Base-by-base conservation (phyloP, 2,797 vertebrate species). In the Coranthus polyacanthus region DNA sequence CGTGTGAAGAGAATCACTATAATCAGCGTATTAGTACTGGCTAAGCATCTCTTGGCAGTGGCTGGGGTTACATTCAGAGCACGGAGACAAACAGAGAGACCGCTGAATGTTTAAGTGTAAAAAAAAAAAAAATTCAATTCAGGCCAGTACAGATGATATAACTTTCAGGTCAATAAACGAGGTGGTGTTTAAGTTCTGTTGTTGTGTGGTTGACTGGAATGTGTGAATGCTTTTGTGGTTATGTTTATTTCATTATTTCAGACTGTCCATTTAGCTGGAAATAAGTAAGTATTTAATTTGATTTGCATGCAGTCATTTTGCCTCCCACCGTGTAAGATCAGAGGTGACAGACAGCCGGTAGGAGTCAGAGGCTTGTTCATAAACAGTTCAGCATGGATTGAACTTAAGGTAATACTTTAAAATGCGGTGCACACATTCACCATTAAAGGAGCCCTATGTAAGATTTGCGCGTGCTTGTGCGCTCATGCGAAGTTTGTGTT, bases 11-110 rank as follows among this genome's bases (percentile, higher is more conserved):
- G 21, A 61, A 49, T 53, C 24, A 20, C 26, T 9, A 39, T 44
- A 50, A 29, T 26, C 39, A 5, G 16, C 37, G 8, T 34, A 41
- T 50, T 16, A 39, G 3, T 49, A 34, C 43, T 16, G 26, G 10
- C 12, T 16, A 16, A 60, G 38, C 7, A 4, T 12, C 9, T 26
- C 5, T 34, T 2, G 20, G 24, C 16, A 16, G 26, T 44, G 34
- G 60, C 17, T 22, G 41, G 6, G 13, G 42, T 18, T 63, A 36
- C 17, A 16, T 41, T 66, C 37, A 57, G 21, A 34, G 51, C 55
- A 59, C 22, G 29, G 18, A 55, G 26, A 49, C 21, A 43, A 22
- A 38, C 18, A 56, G 34, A 24, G 36, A 38, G 39, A 37, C 34
- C 10, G 42, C 21, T 52, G 34, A 22, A 17, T 60, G 12, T 29